Percentiles rank a stretch among this genome's conserved stretches.
Evolutionary conservation across 2,113 vertebrate genomes (phyloP).

Genomic region (Fulmarus glacialis): DNA sequence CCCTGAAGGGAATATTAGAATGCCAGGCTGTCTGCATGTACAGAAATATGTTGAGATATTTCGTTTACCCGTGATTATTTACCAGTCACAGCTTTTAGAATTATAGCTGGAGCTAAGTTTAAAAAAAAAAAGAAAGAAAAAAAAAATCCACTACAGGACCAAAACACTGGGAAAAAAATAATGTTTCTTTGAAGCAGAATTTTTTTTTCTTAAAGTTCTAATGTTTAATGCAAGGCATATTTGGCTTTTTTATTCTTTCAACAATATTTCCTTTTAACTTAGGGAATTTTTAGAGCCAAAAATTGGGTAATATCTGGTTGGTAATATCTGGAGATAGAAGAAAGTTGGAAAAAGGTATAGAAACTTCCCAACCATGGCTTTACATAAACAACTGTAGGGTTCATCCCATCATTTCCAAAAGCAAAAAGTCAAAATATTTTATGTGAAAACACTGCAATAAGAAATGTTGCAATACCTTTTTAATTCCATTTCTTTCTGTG

Average conservation of each 20-base stretch:
- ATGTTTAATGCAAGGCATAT: neutral
- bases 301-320: neutral
- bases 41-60: neutral
- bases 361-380: neutral
- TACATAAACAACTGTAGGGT: neutral
- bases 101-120: neutral
- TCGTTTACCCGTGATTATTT: conserved; percentile 32
- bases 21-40: neutral
- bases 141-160: neutral
- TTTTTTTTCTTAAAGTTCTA: neutral
- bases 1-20: conserved; percentile 21
- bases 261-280: neutral
- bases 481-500: neutral
- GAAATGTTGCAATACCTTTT: neutral
- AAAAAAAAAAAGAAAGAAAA: neutral
- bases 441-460: neutral
- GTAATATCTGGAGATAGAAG: neutral
- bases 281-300: neutral
- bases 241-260: neutral
- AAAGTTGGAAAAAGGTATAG: neutral
- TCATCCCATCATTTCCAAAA: neutral
- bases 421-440: neutral
- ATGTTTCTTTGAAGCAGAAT: neutral
- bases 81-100: neutral
- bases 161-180: neutral